Evolutionary conservation across 2,888 invertebrate species (phyloP).

Genomic region (Lobophora halterata): DNA sequence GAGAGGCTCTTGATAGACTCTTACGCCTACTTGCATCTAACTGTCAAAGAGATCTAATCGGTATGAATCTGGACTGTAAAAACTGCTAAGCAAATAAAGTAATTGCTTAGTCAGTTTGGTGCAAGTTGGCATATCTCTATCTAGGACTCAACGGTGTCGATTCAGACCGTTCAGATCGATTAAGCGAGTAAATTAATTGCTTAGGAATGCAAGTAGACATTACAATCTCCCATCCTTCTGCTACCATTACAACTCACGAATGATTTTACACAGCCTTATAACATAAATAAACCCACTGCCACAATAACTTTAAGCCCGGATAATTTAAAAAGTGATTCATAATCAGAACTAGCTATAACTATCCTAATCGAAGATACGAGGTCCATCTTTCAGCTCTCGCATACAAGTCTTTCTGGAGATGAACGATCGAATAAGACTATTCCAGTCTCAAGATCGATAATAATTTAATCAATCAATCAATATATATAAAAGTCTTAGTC

Average conservation of each 20-base stretch:
- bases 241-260: constrained; percentile 59
- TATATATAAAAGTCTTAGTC: too few relatives aligned
- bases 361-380: constrained; percentile 44
- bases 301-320: constrained; percentile 52
- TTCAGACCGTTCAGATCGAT: too few relatives aligned
- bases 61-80: too few relatives aligned
- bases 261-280: constrained; percentile 74
- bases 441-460: constrained; percentile 23
- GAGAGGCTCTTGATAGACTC: too few relatives aligned
- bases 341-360: constrained; percentile 53
- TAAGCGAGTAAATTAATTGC: too few relatives aligned
- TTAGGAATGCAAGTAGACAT: constrained; percentile 2
- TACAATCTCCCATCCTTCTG: constrained; percentile 50
- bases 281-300: constrained; percentile 67
- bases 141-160: too few relatives aligned
- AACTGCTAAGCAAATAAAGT: too few relatives aligned
- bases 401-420: constrained; percentile 20
- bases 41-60: too few relatives aligned
- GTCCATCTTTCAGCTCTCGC: constrained; percentile 11
- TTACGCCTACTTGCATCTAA: too few relatives aligned
- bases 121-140: constrained; percentile 6
- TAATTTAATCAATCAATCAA: constrained; percentile 16
- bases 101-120: too few relatives aligned
- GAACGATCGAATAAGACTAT: constrained; percentile 18
- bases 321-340: constrained; percentile 44